phyloP scores from a whole-genome alignment of 2,888 invertebrate species.

The Leptopilina myrica region DNA sequence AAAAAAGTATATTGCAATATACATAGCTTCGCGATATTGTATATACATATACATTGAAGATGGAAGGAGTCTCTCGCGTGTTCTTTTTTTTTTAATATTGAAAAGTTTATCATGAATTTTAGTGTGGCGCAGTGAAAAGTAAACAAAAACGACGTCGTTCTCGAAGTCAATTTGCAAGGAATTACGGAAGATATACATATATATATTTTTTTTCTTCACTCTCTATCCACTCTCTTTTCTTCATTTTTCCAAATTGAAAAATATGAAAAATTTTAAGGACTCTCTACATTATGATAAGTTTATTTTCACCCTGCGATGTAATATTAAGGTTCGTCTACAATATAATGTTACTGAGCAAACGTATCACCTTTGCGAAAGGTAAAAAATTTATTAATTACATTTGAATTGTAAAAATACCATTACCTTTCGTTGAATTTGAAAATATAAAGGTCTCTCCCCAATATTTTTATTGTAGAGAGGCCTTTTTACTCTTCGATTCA shows the following conservation, averaged over 20 bases:
- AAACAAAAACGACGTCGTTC: background rate
- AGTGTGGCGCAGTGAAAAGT: background rate
- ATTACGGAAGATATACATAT: slow-evolving; percentile 4
- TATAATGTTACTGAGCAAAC: too few relatives aligned
- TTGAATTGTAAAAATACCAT: too few relatives aligned
- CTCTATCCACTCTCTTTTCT: too few relatives aligned
- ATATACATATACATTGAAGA: background rate
- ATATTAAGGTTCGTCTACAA: too few relatives aligned
- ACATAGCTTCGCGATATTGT: slow-evolving; percentile 3
- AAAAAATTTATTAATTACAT: too few relatives aligned
- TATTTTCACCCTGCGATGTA: too few relatives aligned
- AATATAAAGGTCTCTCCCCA: too few relatives aligned
- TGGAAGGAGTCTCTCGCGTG: background rate
- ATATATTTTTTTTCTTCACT: background rate
- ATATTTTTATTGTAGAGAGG: too few relatives aligned
- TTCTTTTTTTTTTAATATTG: slow-evolving; percentile 26
- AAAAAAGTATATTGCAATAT: background rate
- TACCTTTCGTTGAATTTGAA: too few relatives aligned
- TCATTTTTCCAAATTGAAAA: background rate
- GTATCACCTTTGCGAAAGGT: too few relatives aligned
- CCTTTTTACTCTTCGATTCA: too few relatives aligned
- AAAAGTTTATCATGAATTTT: slow-evolving; percentile 23
- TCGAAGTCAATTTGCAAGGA: slow-evolving; percentile 24
- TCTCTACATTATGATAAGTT: too few relatives aligned
- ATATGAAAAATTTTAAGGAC: background rate